Conservation (phyloP, 2,888 invertebrate genomes). For the Cantharis nigra region DNA sequence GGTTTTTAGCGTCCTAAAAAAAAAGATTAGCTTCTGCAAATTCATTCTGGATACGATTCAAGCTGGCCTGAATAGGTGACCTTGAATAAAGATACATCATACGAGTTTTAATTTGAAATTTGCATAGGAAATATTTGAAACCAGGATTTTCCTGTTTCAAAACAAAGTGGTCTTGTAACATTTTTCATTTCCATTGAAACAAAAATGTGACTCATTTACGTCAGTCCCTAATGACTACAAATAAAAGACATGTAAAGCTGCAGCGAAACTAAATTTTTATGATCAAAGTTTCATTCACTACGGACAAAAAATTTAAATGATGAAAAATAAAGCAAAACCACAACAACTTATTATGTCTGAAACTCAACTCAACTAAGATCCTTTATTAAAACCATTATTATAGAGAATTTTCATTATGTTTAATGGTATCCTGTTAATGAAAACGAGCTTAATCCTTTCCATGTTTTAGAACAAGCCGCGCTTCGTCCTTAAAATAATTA, state of each 20-base stretch:
- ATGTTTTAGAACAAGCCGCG: slow-evolving; percentile 11
- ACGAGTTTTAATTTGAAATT: neutral
- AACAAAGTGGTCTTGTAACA: neutral
- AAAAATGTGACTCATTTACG: neutral
- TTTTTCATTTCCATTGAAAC: neutral
- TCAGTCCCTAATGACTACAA: neutral
- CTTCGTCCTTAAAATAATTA: slow-evolving; percentile 12
- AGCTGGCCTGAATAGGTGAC: neutral
- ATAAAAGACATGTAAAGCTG: neutral
- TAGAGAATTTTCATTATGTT: slow-evolving; percentile 27
- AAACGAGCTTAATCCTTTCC: slow-evolving; percentile 22
- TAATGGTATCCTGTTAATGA: slow-evolving; percentile 26
- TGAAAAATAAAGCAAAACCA: neutral
- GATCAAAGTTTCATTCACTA: neutral
- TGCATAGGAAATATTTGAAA: neutral
- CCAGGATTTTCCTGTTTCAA: neutral
- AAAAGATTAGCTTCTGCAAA: too few species aligned
- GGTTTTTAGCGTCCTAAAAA: neutral
- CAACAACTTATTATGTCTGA: neutral
- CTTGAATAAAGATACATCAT: neutral
- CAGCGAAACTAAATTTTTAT: neutral
- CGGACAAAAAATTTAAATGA: neutral
- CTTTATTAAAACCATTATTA: slow-evolving; percentile 23
- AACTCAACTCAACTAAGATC: slow-evolving; percentile 4
- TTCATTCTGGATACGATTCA: neutral